A percentile compares a stretch with the other conserved stretches of the same genome.
phyloP scores from a whole-genome alignment of 2,888 invertebrate species.

The Aporophyla nigra region DNA sequence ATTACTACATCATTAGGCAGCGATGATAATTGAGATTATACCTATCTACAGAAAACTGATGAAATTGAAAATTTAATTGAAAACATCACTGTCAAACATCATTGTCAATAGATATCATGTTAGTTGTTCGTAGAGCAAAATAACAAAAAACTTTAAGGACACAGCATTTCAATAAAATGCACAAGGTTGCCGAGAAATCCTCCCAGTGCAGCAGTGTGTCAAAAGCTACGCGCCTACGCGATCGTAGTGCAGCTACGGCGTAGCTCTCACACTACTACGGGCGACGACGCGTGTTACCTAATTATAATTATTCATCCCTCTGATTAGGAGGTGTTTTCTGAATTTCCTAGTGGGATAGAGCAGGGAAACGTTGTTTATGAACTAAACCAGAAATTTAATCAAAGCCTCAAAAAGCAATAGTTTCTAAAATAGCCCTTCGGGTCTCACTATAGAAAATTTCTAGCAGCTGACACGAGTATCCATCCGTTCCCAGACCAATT shows the following conservation, averaged over 20 bases:
- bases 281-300: no score
- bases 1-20: not conserved
- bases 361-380: not conserved
- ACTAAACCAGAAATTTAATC: not conserved
- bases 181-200: not conserved
- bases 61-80: not conserved
- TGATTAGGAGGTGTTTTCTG: not conserved
- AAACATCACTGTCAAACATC: no score
- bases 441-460: not conserved
- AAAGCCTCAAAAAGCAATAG: not conserved
- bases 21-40: not conserved
- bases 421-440: not conserved
- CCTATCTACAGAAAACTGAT: not conserved
- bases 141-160: not conserved
- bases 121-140: not conserved
- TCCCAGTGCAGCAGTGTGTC: not conserved
- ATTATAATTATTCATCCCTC: not conserved
- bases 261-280: slow-evolving; percentile 8
- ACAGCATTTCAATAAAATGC: not conserved
- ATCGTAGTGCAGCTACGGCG: slow-evolving; percentile 41
- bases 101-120: no score
- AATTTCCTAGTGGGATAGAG: not conserved
- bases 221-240: slow-evolving; percentile 23
- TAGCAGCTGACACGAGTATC: slow-evolving; percentile 5
- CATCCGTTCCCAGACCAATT: slow-evolving; percentile 4